Conservation (phyloP, 2,888 invertebrate species). For the Xestia sexstrigata region DNA sequence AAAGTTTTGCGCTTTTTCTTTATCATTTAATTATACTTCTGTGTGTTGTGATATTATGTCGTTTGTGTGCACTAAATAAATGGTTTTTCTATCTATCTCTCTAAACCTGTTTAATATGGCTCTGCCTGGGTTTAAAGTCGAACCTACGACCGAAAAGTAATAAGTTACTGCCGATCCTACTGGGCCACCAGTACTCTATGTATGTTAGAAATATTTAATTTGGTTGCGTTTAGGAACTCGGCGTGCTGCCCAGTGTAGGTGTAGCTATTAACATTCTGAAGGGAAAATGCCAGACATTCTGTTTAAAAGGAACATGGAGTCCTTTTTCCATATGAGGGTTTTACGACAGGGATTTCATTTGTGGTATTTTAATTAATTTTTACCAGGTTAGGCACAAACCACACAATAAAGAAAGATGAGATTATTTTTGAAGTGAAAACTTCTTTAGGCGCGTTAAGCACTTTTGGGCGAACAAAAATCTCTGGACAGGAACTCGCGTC, state of each 20-base stretch:
- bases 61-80: too few relatives aligned
- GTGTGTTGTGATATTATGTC: too few relatives aligned
- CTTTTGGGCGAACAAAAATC: too few relatives aligned
- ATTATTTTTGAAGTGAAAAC: too few relatives aligned
- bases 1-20: not conserved
- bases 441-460: too few relatives aligned
- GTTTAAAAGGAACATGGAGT: not conserved
- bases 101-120: not conserved
- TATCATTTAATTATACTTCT: not conserved
- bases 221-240: constrained; percentile 21
- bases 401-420: too few relatives aligned
- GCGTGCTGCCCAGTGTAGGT: not conserved
- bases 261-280: constrained; percentile 18
- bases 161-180: not conserved
- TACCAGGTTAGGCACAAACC: not conserved
- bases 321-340: not conserved
- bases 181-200: not conserved
- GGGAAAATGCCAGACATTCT: constrained; percentile 21
- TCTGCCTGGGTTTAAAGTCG: not conserved
- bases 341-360: not conserved
- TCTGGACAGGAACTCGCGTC: too few relatives aligned
- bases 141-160: not conserved
- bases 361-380: not conserved
- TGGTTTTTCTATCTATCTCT: too few relatives aligned
- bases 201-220: constrained; percentile 6